These are phyloP conservation scores for Agrypnus murinus DNA, from an alignment of 2,888 invertebrate species.

Conservation along the genomic window DNA sequence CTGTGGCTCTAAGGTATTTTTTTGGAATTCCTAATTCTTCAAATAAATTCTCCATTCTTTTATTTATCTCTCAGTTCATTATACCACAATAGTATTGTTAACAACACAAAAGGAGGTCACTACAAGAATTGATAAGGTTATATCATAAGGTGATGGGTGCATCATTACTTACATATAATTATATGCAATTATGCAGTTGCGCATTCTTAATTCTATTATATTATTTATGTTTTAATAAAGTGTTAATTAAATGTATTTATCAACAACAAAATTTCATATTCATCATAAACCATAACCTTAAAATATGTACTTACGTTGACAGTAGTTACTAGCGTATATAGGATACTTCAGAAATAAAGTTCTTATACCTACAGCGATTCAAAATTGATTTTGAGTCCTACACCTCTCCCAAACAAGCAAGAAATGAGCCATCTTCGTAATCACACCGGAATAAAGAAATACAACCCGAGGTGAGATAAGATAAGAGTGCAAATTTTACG, in stretches of 20 bases:
- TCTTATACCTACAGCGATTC: too few species aligned
- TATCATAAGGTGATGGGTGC: conserved; percentile 19
- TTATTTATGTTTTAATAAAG: conserved; percentile 8
- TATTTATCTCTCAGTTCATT: conserved; percentile 3
- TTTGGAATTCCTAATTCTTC: conserved; percentile 82
- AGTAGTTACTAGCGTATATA: too few species aligned
- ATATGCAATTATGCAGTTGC: background rate
- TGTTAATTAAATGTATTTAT: conserved; percentile 12
- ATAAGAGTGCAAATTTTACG: too few species aligned
- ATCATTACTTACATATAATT: conserved; percentile 18
- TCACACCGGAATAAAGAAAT: too few species aligned
- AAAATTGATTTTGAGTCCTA: too few species aligned
- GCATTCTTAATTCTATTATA: background rate
- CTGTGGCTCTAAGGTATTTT: conserved; percentile 78
- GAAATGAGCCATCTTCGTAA: too few species aligned
- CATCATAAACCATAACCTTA: conserved; percentile 20
- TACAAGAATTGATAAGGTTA: conserved; percentile 16
- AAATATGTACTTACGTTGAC: background rate
- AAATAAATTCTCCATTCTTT: conserved; percentile 79
- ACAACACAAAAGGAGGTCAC: conserved; percentile 26
- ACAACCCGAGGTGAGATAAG: too few species aligned
- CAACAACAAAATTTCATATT: conserved; percentile 16
- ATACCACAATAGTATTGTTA: conserved; percentile 5
- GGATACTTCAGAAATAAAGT: too few species aligned
- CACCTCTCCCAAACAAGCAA: too few species aligned